These are phyloP conservation scores for Hypolimnas misippus DNA, from an alignment of 2,888 invertebrate species.

Conservation along the genomic window DNA sequence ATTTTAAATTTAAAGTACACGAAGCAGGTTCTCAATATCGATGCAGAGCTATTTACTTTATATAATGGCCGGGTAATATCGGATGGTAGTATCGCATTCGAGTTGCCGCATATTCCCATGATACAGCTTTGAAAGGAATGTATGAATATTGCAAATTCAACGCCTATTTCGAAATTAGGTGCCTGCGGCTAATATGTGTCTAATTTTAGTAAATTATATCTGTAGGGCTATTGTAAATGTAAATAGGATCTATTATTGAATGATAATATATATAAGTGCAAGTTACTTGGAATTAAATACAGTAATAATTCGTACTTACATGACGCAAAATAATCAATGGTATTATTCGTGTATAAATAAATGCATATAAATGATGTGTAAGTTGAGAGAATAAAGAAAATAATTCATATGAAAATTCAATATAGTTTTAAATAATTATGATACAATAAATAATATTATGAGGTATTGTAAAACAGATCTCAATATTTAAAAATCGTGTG, in stretches of 20 bases:
- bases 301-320: no score
- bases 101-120: conserved; percentile 25
- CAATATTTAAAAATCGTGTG: no score
- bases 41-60: conserved; percentile 13
- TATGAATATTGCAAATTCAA: conserved; percentile 28
- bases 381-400: no score
- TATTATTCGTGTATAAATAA: no score
- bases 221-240: not conserved
- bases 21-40: conserved; percentile 3
- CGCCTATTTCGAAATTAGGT: conserved; percentile 24
- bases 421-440: no score
- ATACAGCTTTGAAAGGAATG: conserved; percentile 30
- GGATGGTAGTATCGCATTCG: conserved; percentile 18
- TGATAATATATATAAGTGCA: not conserved
- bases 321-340: no score
- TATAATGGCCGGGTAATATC: conserved; percentile 14
- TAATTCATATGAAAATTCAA: no score
- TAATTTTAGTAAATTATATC: conserved; percentile 13
- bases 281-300: no score
- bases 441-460: no score
- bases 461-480: no score
- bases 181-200: conserved; percentile 16
- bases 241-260: not conserved
- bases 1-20: not conserved
- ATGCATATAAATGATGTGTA: no score